Evolutionary conservation across 2,113 vertebrate genomes (phyloP).

Genomic region (Perccottus glenii): DNA sequence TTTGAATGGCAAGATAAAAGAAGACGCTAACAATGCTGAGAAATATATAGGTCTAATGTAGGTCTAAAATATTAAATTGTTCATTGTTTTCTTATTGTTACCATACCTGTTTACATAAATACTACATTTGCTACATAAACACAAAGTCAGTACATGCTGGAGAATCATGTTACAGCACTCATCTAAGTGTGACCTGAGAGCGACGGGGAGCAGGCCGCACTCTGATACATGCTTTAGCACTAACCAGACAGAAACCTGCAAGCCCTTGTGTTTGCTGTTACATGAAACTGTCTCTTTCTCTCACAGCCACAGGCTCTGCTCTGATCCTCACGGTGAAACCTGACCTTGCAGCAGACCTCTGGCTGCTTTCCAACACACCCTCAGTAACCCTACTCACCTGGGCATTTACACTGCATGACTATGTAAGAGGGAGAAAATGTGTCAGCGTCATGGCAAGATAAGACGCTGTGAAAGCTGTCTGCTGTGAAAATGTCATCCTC

Average conservation of each 20-base stretch:
- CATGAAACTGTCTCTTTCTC: constrained; percentile 41
- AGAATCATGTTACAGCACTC: constrained; percentile 21
- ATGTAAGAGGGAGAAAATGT: constrained; percentile 1
- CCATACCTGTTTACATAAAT: not conserved
- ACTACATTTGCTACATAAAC: not conserved
- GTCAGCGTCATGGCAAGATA: constrained; percentile 17
- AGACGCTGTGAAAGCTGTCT: constrained; percentile 37
- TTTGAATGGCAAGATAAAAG: no score
- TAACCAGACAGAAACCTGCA: constrained; percentile 9
- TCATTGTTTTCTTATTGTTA: not conserved
- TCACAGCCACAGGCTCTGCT: constrained; percentile 22
- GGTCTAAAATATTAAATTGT: not conserved
- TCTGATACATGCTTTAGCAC: constrained; percentile 9
- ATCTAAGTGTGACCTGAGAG: constrained; percentile 23
- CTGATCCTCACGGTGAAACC: constrained; percentile 58
- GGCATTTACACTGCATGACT: not conserved
- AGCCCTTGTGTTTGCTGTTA: constrained; percentile 44
- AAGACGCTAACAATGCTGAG: not conserved
- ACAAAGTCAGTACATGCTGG: constrained; percentile 7
- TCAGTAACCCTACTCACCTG: constrained; percentile 62
- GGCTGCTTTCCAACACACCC: constrained; percentile 56
- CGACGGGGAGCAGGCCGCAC: not conserved
- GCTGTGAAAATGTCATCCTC: constrained; percentile 24
- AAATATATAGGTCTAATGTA: not conserved
- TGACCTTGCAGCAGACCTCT: constrained; percentile 55